Base-by-base conservation (phyloP, 2,113 vertebrate species). In the Notothenia coriiceps region DNA sequence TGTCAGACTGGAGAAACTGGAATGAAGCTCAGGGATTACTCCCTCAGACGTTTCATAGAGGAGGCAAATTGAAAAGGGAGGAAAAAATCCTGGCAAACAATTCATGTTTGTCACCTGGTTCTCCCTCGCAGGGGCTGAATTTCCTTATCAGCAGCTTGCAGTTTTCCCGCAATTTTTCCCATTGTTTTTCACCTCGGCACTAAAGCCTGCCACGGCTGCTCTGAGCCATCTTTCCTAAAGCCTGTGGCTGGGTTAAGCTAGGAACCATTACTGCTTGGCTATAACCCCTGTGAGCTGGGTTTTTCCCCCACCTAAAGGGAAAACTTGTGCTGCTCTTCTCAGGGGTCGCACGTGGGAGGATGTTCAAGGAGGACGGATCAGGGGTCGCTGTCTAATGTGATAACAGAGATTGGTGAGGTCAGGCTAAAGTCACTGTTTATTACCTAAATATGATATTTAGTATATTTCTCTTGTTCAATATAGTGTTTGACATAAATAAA, bases 91-190 rank as follows among this genome's bases (percentile, higher is more conserved):
- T 87, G 88, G 85, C 91, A 90, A 92, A 94, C 92, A 93, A 93
- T 94, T 93, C 89, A 80, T 92, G 89, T 93, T 92, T 85, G 90
- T 95, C 94, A 95, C 94, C 93, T 94, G 91, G 87, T 91, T 91
- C 57, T 86, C 86, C 80, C 89, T 88, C 61, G 7, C 72, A 89
- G 79, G 79, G 80, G 73, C 81, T 87, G 90, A 74, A 76, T 92
- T 91, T 93, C 78, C 93, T 94, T 95, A 94, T 94, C 94, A 93
- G 91, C 84, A 1, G 65, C 85, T 82, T 88, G 91, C 94, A 94
- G 93, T 93, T 93, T 92, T 90, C 87, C 80, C 65, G n/a, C 86
- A 84, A 77, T 88, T 91, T 91, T 85, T 83, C 43, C 73, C 85
- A 91, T 94, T 94, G 91, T 94, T 93, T 94, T 83, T 86, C 77